Evolutionary conservation across 1,140 invertebrate species (phyloP), one percentile per base, ranked within the genome.

Genomic region (Ceratoteleas bidentatus): DNA sequence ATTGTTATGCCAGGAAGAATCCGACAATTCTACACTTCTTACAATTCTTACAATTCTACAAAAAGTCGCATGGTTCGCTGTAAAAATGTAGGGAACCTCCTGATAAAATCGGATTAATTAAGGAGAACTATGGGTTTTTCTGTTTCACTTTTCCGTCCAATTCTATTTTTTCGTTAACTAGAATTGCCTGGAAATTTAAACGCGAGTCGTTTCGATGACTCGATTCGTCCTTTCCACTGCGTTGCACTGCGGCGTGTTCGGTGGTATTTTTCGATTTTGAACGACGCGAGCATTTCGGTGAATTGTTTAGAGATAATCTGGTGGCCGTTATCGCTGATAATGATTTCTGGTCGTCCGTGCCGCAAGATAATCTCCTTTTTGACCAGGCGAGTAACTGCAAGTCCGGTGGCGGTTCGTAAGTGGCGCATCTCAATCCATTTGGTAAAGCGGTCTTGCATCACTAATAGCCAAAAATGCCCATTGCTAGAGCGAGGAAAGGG

Each of bases 391-490:
- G 43, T 13, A n/a, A 47, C 43, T 7, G 43, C 43, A 9, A 13
- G 7, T 6, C 43, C n/a, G 43, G 43, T 47, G 4, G 43, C 43
- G 7, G 7, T 47, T n/a, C 43, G 6, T 4, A 47, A n/a, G 43
- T 6, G 43, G 7, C 43, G 6, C n/a, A 61, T 0, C 13, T 74
- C 81, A 10, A 81, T 14, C 66, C 73, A 90, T 66, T 89, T 89
- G 3, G 81, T 87, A 61, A 88, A 87, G 13, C 73, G 68, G 73
- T 91, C 88, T n/a, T 84, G 73, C 2, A 88, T 50, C 0, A 90
- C 87, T 7, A 90, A 40, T 6, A 89, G 64, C 65, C 85, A 89
- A 10, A 61, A 50, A 61, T 87, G 70, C 34, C 88, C 87, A 10
- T 57, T 52, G 3, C 33, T 66, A 2, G 81, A 86, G 0, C 72